phyloP scores from a whole-genome alignment of 2,888 invertebrate species.

The Eristalis pertinax region DNA sequence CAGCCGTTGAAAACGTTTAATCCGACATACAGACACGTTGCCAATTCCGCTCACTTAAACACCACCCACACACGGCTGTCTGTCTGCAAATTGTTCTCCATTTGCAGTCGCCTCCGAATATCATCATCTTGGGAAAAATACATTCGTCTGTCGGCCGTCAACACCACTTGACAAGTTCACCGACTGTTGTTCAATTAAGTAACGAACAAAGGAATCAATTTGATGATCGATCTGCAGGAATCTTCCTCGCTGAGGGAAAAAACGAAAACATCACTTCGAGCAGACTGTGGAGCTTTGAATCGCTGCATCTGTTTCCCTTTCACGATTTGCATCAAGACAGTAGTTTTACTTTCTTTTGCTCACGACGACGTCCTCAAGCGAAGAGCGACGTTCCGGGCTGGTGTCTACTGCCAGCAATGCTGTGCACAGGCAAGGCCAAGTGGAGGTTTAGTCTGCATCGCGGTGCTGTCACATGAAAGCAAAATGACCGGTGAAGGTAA shows the following conservation, averaged over 20 bases:
- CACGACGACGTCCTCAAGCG: neutral
- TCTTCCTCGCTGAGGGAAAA: neutral
- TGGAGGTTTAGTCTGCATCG: constrained; percentile 8
- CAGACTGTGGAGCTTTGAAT: neutral
- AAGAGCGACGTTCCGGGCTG: neutral
- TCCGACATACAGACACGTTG: constrained; percentile 17
- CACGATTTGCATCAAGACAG: constrained; percentile 16
- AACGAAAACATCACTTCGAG: neutral
- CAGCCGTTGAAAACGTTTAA: constrained; percentile 36
- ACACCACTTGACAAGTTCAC: constrained; percentile 22
- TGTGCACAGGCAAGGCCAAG: constrained; percentile 34
- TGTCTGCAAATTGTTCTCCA: neutral
- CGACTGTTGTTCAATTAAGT: constrained; percentile 19
- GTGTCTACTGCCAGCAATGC: neutral
- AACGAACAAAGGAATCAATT: constrained; percentile 19
- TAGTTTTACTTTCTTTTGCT: constrained; percentile 41
- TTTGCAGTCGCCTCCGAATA: constrained; percentile 5
- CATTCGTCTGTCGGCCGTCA: neutral
- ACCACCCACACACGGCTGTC: constrained; percentile 18
- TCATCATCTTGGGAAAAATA: neutral
- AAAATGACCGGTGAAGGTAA: constrained; percentile 49
- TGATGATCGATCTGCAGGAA: constrained; percentile 2
- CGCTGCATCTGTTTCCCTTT: constrained; percentile 25
- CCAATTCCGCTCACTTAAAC: constrained; percentile 34
- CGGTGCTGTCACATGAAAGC: constrained; percentile 43